Evolutionary conservation across 2,888 invertebrate genomes (phyloP).

Genomic region (Dorcus parallelipipedus): DNA sequence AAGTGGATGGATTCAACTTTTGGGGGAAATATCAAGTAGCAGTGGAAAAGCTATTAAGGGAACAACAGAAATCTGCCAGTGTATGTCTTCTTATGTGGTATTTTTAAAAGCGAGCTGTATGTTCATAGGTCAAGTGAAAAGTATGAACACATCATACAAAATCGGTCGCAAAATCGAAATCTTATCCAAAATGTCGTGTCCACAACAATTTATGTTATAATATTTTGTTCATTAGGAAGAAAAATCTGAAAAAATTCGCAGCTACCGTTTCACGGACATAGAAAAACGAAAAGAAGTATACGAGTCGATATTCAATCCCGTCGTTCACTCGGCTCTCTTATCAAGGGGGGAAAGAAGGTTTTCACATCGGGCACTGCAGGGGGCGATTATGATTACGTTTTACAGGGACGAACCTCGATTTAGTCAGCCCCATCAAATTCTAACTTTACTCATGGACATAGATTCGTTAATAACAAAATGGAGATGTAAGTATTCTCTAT

Average conservation of each 20-base stretch:
- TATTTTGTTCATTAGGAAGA: constrained; percentile 29
- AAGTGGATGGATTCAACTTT: constrained; percentile 82
- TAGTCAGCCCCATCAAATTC: constrained; percentile 94
- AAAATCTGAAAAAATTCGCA: constrained; percentile 45
- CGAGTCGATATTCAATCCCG: constrained; percentile 83
- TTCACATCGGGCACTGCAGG: constrained; percentile 88
- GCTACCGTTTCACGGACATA: constrained; percentile 68
- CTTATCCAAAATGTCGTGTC: too few relatives aligned
- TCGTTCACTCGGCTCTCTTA: constrained; percentile 78
- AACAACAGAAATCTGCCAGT: constrained; percentile 63
- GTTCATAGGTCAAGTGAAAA: too few relatives aligned
- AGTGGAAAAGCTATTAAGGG: constrained; percentile 68
- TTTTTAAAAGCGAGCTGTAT: too few relatives aligned
- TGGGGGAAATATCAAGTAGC: constrained; percentile 85
- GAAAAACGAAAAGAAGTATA: constrained; percentile 81
- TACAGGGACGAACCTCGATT: constrained; percentile 97
- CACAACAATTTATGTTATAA: too few relatives aligned
- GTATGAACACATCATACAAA: too few relatives aligned
- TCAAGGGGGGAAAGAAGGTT: constrained; percentile 85
- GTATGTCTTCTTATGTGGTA: constrained; percentile 42
- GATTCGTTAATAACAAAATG: constrained; percentile 98
- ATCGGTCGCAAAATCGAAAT: too few relatives aligned
- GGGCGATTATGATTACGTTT: constrained; percentile 96
- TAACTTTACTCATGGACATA: constrained; percentile 94
- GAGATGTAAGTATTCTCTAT: constrained; percentile 75